Evolutionary conservation across 2,113 vertebrate species (phyloP).

Genomic region (Orientallactaga bullata): DNA sequence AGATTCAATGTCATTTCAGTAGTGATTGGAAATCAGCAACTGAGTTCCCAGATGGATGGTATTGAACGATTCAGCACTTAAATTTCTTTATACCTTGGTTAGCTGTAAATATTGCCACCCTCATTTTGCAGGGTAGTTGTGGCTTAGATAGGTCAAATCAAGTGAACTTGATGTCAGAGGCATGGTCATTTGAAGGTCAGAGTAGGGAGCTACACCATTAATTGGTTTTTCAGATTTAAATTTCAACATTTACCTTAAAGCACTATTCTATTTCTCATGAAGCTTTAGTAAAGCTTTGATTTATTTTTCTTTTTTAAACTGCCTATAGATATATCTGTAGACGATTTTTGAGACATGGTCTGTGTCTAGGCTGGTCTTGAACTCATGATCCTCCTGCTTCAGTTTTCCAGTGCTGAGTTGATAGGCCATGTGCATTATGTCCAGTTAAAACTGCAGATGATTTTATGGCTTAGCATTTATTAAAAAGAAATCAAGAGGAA

Average conservation of each 20-base stretch:
- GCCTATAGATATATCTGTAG: neutral
- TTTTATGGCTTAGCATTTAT: slow-evolving; percentile 40
- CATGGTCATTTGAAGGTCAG: neutral
- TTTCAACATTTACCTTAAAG: neutral
- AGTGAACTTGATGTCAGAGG: neutral
- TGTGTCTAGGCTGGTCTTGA: neutral
- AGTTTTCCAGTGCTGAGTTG: neutral
- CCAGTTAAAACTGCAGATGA: neutral
- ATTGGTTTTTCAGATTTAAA: neutral
- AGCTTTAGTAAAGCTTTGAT: neutral
- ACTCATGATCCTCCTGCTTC: neutral
- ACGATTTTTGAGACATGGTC: neutral
- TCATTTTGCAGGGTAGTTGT: neutral
- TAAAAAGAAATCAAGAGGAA: neutral
- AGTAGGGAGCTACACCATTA: neutral
- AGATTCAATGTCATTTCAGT: neutral
- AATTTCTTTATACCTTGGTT: neutral
- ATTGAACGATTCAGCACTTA: neutral
- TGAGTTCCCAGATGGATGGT: neutral
- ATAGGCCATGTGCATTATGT: neutral
- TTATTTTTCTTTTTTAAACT: slow-evolving; percentile 8
- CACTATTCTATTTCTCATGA: neutral
- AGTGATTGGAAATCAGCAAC: neutral
- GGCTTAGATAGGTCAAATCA: neutral
- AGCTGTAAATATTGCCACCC: neutral